Conservation (phyloP, 2,888 invertebrate species). For the Cataglyphis albicans region DNA sequence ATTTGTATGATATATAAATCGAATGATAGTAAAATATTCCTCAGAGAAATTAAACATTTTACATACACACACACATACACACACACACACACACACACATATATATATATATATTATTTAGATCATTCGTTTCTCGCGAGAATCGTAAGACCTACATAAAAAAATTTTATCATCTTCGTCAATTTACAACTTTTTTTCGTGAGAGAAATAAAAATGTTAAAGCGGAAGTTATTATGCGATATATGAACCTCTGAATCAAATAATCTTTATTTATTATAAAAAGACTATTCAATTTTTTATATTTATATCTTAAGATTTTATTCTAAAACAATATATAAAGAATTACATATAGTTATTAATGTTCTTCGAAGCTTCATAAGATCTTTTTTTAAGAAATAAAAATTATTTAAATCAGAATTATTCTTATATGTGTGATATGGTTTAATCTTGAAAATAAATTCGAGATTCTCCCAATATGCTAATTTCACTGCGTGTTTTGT, state of each 20-base stretch:
- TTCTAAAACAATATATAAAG: not conserved
- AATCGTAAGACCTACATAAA: not conserved
- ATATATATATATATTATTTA: conserved; percentile 1
- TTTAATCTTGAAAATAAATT: not conserved
- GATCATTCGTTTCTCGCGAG: not conserved
- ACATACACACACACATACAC: not conserved
- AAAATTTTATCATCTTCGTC: not conserved
- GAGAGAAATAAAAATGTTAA: not conserved
- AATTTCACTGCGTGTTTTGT: not conserved
- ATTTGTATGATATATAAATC: not conserved
- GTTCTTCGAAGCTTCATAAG: not conserved
- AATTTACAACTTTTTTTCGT: not conserved
- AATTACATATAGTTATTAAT: not conserved
- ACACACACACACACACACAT: not conserved
- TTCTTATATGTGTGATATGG: not conserved
- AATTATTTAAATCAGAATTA: not conserved
- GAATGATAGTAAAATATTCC: not conserved
- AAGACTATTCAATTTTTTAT: not conserved
- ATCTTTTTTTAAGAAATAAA: not conserved
- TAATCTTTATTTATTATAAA: conserved; percentile 21
- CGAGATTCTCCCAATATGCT: not conserved
- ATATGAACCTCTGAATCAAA: not conserved
- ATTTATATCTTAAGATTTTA: not conserved
- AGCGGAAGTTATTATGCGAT: not conserved
- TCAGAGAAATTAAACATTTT: not conserved